phyloP scores from a whole-genome alignment of 2,888 invertebrate species.

The Perizoma flavofasciatum region DNA sequence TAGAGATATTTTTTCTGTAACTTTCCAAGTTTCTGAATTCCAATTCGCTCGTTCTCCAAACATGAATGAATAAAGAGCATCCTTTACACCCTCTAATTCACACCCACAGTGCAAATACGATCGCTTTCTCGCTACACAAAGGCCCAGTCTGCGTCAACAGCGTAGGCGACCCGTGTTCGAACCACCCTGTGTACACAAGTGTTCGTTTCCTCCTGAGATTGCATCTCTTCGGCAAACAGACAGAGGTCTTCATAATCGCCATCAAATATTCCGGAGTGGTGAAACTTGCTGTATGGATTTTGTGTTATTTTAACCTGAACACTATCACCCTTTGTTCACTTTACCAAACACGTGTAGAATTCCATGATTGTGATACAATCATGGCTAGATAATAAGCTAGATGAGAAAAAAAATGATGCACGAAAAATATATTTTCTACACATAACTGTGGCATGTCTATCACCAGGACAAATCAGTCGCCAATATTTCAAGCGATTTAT shows the following conservation, averaged over 20 bases:
- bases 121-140: constrained; percentile 13
- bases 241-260: constrained; percentile 25
- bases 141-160: constrained; percentile 15
- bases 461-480: no score
- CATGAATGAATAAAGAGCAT: constrained; percentile 4
- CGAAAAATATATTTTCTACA: no score
- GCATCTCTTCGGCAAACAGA: constrained; percentile 34
- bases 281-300: constrained; percentile 22
- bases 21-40: no score
- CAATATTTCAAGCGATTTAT: no score
- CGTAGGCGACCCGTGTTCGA: not conserved
- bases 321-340: no score
- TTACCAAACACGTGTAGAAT: no score
- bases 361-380: no score
- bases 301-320: no score
- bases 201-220: constrained; percentile 33
- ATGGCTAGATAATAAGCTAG: no score
- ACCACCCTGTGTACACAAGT: constrained; percentile 21
- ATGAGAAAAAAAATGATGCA: no score
- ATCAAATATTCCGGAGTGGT: constrained; percentile 28
- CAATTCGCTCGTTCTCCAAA: not conserved
- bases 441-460: no score
- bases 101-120: constrained; percentile 15
- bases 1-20: no score
- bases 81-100: constrained; percentile 5